Conservation (phyloP, 2,113 vertebrate genomes). For the Mastomys coucha region DNA sequence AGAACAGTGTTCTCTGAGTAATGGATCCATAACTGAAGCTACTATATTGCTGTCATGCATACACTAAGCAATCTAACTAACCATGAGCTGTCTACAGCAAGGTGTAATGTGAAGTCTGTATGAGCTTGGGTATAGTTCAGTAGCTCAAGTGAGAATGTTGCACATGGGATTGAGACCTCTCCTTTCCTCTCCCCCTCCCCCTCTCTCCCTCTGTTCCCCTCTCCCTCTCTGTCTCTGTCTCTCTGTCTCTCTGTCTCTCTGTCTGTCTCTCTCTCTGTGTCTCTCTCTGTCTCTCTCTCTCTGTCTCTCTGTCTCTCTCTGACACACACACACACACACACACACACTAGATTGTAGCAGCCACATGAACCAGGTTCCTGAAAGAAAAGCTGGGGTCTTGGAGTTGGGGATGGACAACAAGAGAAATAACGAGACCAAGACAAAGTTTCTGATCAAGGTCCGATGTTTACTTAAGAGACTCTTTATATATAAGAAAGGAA, state of each 20-base stretch:
- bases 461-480: too few species aligned
- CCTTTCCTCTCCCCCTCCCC: rapidly evolving
- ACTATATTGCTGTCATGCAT: not conserved
- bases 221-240: too few species aligned
- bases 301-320: too few species aligned
- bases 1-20: constrained; percentile 14
- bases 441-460: too few species aligned
- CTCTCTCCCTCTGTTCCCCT: too few species aligned
- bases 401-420: too few species aligned
- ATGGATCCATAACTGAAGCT: not conserved
- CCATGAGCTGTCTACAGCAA: not conserved
- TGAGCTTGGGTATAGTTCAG: not conserved
- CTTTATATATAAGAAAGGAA: too few species aligned
- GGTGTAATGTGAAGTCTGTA: not conserved
- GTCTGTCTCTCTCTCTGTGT: too few species aligned
- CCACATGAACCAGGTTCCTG: too few species aligned
- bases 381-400: too few species aligned
- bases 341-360: not conserved
- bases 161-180: not conserved
- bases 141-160: not conserved
- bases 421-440: too few species aligned
- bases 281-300: not conserved
- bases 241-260: too few species aligned
- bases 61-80: constrained; percentile 46
- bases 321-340: not conserved